Conservation (phyloP, 2,113 vertebrate genomes). For the Heterotilapia buettikoferi region DNA sequence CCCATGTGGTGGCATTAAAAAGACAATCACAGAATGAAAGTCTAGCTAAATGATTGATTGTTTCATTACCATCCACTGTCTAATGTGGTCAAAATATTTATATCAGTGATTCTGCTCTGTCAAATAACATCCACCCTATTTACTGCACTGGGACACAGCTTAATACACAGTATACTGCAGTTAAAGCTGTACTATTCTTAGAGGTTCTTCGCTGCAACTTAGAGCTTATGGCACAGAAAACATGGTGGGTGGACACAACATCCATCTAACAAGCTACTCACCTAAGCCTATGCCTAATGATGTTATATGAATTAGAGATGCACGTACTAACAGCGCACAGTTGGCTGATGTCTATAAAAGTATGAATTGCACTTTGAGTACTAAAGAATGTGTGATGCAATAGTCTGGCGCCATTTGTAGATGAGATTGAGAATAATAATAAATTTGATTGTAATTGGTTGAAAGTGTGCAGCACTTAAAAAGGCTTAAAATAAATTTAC, state of each 20-base stretch:
- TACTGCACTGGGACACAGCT: neutral
- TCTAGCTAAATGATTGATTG: neutral
- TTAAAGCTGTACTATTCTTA: neutral
- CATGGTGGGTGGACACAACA: neutral
- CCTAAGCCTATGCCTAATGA: neutral
- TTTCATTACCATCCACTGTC: neutral
- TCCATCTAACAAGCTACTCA: neutral
- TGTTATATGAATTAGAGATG: neutral
- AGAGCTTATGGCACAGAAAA: neutral
- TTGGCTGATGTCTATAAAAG: neutral
- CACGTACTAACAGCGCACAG: neutral
- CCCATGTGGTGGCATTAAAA: neutral
- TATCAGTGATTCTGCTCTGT: neutral
- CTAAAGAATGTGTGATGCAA: neutral
- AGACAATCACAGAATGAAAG: neutral
- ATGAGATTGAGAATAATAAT: neutral
- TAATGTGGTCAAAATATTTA: neutral
- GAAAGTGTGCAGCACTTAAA: neutral
- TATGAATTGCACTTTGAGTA: neutral
- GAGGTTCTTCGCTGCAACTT: neutral
- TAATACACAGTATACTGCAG: neutral
- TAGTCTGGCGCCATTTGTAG: neutral
- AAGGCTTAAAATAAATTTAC: neutral
- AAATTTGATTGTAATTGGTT: neutral
- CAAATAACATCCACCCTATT: neutral